A percentile compares a stretch with the other conserved stretches of the same genome.
Evolutionary conservation across 2,888 invertebrate genomes (phyloP).

Genomic region (Eretmocerus hayati): DNA sequence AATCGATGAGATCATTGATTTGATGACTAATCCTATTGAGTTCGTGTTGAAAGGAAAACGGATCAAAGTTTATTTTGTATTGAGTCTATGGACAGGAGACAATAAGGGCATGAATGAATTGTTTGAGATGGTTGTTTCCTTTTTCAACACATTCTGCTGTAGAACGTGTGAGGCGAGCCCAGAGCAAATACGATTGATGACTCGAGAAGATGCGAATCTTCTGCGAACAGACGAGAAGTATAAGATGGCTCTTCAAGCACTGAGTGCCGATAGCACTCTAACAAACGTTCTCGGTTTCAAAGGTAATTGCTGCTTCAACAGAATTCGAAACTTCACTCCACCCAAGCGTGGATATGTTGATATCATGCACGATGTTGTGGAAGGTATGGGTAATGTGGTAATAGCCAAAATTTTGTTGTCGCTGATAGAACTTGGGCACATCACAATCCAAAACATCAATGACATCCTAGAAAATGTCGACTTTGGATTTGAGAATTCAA

Average conservation of each 20-base stretch:
- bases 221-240: slow-evolving; percentile 1
- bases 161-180: slow-evolving; percentile 2
- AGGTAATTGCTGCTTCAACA: background rate
- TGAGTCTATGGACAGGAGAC: background rate
- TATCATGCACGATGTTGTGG: background rate
- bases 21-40: background rate
- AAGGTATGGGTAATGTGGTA: background rate
- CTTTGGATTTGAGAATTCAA: background rate
- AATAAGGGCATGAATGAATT: background rate
- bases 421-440: background rate
- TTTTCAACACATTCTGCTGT: background rate
- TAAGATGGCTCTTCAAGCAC: background rate
- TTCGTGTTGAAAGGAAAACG: background rate
- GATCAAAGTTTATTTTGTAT: background rate
- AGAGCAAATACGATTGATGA: background rate
- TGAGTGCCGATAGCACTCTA: background rate
- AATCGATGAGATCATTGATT: background rate
- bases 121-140: background rate
- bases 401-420: background rate
- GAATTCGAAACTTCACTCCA: background rate
- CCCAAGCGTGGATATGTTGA: background rate
- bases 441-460: background rate
- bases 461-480: background rate
- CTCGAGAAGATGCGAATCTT: background rate
- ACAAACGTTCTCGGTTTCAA: background rate